Evolutionary conservation across 2,797 vertebrate species (phyloP).

Genomic region (Danio kyathit): DNA sequence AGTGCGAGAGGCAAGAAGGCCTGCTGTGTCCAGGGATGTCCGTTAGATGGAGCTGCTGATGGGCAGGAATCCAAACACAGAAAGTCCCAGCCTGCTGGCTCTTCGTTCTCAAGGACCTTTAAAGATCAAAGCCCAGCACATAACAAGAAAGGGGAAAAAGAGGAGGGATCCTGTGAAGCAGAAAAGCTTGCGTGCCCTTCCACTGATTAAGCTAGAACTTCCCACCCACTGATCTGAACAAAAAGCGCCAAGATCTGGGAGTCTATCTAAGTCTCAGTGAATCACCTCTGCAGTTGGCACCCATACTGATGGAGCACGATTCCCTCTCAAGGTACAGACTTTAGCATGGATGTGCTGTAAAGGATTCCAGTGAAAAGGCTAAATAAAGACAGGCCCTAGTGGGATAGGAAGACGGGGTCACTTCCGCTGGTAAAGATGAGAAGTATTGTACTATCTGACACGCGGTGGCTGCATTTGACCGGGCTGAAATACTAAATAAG

Average conservation of each 20-base stretch:
- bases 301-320: slow-evolving; percentile 69
- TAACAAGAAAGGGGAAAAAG: slow-evolving; percentile 73
- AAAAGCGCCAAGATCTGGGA: slow-evolving; percentile 70
- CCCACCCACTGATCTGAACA: slow-evolving; percentile 76
- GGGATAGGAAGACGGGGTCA: slow-evolving; percentile 21
- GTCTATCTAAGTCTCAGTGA: slow-evolving; percentile 74
- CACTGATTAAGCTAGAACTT: slow-evolving; percentile 76
- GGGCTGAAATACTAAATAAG: slow-evolving; percentile 74
- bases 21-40: slow-evolving; percentile 79
- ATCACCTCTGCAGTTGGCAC: slow-evolving; percentile 69
- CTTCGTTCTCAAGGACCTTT: slow-evolving; percentile 86
- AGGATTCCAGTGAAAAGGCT: slow-evolving; percentile 72
- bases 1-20: slow-evolving; percentile 68
- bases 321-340: slow-evolving; percentile 70
- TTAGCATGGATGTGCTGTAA: slow-evolving; percentile 68
- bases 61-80: slow-evolving; percentile 78
- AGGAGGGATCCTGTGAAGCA: slow-evolving; percentile 77
- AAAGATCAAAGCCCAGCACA: slow-evolving; percentile 83
- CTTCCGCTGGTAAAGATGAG: slow-evolving; percentile 65
- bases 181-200: slow-evolving; percentile 75
- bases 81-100: slow-evolving; percentile 79
- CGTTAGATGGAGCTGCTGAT: slow-evolving; percentile 79
- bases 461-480: slow-evolving; percentile 68
- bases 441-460: slow-evolving; percentile 63
- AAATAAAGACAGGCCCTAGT: slow-evolving; percentile 68